Evolutionary conservation across 2,113 vertebrate genomes (phyloP).

Genomic region (Phalacrocorax aristotelis): DNA sequence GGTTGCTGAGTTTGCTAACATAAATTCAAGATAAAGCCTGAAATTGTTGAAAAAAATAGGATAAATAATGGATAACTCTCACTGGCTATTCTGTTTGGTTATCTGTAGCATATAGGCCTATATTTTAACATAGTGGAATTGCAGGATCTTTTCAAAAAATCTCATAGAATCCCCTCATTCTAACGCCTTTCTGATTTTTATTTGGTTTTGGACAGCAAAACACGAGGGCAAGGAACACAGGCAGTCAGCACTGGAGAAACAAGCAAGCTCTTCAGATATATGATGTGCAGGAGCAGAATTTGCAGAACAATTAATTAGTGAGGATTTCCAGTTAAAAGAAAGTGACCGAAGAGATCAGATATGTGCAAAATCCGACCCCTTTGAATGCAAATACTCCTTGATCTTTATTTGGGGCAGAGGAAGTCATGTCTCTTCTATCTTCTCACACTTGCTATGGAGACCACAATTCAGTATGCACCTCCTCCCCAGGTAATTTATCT

Average conservation of each 20-base stretch:
- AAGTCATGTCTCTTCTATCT: conserved; percentile 30
- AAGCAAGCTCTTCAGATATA: not conserved
- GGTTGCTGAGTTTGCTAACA: not conserved
- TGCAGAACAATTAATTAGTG: not conserved
- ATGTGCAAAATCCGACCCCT: not conserved
- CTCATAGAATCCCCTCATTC: not conserved
- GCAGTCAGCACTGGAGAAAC: not conserved
- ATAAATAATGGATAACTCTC: not conserved
- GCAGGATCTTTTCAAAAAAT: not conserved
- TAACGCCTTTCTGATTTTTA: not conserved
- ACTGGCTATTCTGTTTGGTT: not conserved
- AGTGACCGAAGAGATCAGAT: not conserved
- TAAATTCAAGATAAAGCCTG: not conserved
- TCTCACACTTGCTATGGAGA: conserved; percentile 7
- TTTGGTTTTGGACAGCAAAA: not conserved
- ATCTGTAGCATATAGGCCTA: not conserved
- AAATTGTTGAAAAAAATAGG: not conserved
- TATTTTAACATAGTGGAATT: not conserved
- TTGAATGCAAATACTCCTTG: conserved; percentile 34
- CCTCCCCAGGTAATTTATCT: conserved; percentile 19
- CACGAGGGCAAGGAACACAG: not conserved
- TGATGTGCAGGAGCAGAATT: not conserved
- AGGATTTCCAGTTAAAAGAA: conserved; percentile 58
- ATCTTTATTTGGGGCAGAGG: conserved; percentile 50
- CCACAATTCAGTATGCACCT: not conserved